A percentile compares a stretch with the other conserved stretches of the same genome.
Conservation (phyloP, 35 echinoderm and acorn worm species). For the Chiridota heheva region DNA sequence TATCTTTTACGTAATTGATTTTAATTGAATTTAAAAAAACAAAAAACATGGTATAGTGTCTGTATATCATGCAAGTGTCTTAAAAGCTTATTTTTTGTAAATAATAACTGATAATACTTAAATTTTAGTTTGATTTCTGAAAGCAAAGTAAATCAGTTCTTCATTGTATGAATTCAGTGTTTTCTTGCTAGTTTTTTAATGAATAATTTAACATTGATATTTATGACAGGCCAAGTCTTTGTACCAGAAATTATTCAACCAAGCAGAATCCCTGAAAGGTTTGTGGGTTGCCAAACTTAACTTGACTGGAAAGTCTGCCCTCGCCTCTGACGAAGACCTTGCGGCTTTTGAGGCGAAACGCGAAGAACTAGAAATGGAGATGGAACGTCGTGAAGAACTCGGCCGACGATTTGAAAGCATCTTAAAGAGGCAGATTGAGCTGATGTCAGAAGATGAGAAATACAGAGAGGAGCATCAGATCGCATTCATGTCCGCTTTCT, state of each 20-base stretch:
- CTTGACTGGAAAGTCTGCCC: conserved; percentile 72
- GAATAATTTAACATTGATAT: no score
- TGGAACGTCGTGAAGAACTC: conserved; percentile 86
- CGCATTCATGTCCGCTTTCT: conserved; percentile 69
- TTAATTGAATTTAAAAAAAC: no score
- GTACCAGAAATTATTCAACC: conserved; percentile 89
- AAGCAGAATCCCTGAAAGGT: conserved; percentile 93
- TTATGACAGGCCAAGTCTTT: conserved; percentile 94
- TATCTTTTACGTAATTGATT: no score
- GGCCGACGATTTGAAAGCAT: conserved; percentile 77
- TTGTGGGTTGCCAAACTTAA: conserved; percentile 98
- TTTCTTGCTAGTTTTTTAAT: no score
- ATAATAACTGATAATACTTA: no score
- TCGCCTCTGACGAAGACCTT: conserved; percentile 81
- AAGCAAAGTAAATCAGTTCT: no score
- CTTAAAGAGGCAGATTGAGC: conserved; percentile 73
- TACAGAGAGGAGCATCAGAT: conserved; percentile 93
- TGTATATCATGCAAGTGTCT: no score
- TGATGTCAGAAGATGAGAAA: conserved; percentile 82
- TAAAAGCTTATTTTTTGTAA: no score
- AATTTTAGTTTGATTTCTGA: no score
- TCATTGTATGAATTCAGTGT: no score
- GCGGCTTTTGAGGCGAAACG: conserved; percentile 79
- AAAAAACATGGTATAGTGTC: no score
- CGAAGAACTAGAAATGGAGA: conserved; percentile 85